phyloP scores from a whole-genome alignment of 1,140 invertebrate species.

The Pseudomyrmex flavicornis region DNA sequence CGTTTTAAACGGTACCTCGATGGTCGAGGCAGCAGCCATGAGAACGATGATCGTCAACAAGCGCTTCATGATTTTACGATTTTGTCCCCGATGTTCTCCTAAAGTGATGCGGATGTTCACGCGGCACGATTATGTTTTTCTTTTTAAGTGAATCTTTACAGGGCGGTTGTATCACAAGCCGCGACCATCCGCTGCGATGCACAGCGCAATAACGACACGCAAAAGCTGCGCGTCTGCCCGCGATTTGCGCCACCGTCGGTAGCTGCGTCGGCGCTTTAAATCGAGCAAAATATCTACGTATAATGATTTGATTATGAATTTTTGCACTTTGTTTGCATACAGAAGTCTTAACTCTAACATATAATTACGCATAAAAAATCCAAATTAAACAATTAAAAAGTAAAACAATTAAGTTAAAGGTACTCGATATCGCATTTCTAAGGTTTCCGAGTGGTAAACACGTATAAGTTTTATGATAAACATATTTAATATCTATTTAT shows the following conservation, averaged over 20 bases:
- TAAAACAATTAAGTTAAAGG: background rate
- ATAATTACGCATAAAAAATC: background rate
- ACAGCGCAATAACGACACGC: slow-evolving; percentile 8
- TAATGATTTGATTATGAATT: background rate
- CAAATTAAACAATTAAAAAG: too few species aligned
- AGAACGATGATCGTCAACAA: slow-evolving; percentile 59
- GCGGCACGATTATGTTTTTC: background rate
- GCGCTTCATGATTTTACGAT: slow-evolving; percentile 73
- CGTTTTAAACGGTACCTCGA: slow-evolving; percentile 69
- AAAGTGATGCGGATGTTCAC: background rate
- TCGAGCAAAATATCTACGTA: slow-evolving; percentile 9
- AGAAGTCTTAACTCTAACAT: background rate
- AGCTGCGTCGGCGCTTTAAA: slow-evolving; percentile 31
- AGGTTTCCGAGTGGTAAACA: too few species aligned
- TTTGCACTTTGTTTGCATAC: background rate
- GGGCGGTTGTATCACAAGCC: background rate
- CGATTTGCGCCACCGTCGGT: background rate
- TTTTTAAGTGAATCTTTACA: slow-evolving; percentile 15
- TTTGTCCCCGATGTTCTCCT: background rate
- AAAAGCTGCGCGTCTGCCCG: slow-evolving; percentile 18
- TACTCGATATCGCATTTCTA: background rate
- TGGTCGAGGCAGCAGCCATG: slow-evolving; percentile 34
- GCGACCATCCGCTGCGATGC: background rate
- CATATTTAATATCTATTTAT: too few species aligned
- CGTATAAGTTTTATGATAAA: too few species aligned